Evolutionary conservation across 1,140 invertebrate species (phyloP), one percentile per base, ranked within the genome.

Genomic region (Hormaphis cornu): DNA sequence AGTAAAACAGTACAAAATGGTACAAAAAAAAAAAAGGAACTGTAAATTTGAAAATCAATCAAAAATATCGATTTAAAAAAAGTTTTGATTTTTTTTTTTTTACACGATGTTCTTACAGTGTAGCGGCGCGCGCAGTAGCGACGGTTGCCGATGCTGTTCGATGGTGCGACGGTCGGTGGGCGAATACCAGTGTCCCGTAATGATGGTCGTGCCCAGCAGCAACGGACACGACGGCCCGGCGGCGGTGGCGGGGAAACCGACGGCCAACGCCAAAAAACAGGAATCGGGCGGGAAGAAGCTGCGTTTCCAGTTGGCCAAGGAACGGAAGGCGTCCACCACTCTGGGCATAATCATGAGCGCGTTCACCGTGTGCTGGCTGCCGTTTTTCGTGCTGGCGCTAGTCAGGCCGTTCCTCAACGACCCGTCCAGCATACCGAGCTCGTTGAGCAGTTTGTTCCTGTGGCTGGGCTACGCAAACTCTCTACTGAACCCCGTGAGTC

Each of bases 291-390:
- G 72, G 85, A 89, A 89, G 76, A 90, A 89, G 74, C 77, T 90
- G 40, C 81, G 88, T 30, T 90, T 91, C 75, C 88, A 90, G 75
- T 76, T 91, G 74, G 88, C 89, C 46, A 94, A 93, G 74, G 93
- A 95, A 75, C 83, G 92, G 50, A 97, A 97, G 78, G 95, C 95
- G 3, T 95, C 93, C 58, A 93, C 94, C 20, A 98, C 95, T 0
- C 82, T 98, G 69, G 95, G 95, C 14, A 97, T 99, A 66, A 97
- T 99, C 58, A 94, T 95, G 91, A 95, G 91, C 70, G 93, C 95
- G 1, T 98, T 99, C 76, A 91, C 89, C 16, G 81, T 97, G 66
- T 98, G 95, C 77, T 99, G 95, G 96, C 80, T 98, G 35, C 96
- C 96, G 2, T 99, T 97, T 78, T 97, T 98, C 79, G 89, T 97